Conservation (phyloP, 2,888 invertebrate genomes). For the Oligia strigilis region DNA sequence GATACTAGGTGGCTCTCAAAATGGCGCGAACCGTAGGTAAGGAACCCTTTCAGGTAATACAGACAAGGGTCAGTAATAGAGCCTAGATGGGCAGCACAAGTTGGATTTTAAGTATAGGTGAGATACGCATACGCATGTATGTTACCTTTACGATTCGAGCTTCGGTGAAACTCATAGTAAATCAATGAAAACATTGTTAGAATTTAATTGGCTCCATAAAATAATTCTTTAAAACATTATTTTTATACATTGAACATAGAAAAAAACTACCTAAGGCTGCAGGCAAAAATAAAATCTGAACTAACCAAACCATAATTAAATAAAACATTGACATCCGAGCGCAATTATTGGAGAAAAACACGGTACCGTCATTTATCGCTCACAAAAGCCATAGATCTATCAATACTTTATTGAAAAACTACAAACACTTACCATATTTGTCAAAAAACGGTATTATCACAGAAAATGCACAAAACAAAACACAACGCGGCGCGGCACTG, state of each 20-base stretch:
- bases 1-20: neutral
- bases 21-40: neutral
- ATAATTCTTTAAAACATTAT: neutral
- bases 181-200: neutral
- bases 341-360: constrained; percentile 8
- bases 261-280: neutral
- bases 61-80: neutral
- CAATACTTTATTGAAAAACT: neutral
- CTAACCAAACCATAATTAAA: neutral
- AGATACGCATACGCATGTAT: neutral
- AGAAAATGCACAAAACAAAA: constrained; percentile 65
- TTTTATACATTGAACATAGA: neutral
- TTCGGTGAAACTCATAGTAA: neutral
- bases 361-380: constrained; percentile 9
- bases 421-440: constrained; percentile 68
- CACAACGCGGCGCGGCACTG: constrained; percentile 56
- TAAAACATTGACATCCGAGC: constrained; percentile 18
- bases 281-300: neutral
- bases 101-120: neutral
- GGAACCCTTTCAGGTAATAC: neutral
- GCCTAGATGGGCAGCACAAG: neutral
- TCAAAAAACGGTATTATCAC: constrained; percentile 62
- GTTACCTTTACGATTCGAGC: neutral
- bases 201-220: neutral
- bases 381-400: neutral